A percentile compares a stretch with the other conserved stretches of the same genome.
These are phyloP conservation scores for Latheticus oryzae DNA, from an alignment of 2,888 invertebrate genomes.

Conservation along the genomic window DNA sequence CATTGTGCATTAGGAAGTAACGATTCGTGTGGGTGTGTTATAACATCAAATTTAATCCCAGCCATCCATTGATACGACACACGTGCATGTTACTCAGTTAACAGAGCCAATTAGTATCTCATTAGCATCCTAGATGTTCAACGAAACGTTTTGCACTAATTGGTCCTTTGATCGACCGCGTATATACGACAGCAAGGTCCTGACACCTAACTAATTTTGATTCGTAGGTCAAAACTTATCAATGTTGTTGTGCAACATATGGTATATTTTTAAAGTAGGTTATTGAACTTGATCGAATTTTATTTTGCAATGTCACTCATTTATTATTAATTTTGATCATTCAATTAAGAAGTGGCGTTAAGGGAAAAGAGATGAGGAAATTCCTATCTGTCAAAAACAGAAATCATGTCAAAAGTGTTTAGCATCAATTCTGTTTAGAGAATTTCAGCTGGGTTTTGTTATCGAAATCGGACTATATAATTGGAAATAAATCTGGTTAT, in stretches of 20 bases:
- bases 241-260: constrained; percentile 3
- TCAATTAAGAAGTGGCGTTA: background rate
- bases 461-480: constrained; percentile 8
- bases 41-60: constrained; percentile 25
- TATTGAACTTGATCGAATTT: constrained; percentile 21
- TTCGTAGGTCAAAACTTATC: constrained; percentile 18
- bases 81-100: constrained; percentile 29
- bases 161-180: constrained; percentile 38
- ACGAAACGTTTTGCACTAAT: constrained; percentile 46
- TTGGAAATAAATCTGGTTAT: constrained; percentile 31
- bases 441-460: constrained; percentile 2
- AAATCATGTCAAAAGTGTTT: constrained; percentile 15
- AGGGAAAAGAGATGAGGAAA: constrained; percentile 4
- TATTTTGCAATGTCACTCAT: constrained; percentile 6
- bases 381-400: background rate
- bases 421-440: background rate
- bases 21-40: constrained; percentile 12
- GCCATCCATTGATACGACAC: constrained; percentile 25
- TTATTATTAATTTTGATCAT: constrained; percentile 1
- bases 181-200: constrained; percentile 13
- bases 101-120: constrained; percentile 43
- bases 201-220: constrained; percentile 21
- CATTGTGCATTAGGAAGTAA: no score
- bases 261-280: constrained; percentile 13
- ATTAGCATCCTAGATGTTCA: constrained; percentile 43